Percentiles rank a stretch among this genome's conserved stretches.
Evolutionary conservation across 2,888 invertebrate species (phyloP).

Genomic region (Dicyrtoma fusca): DNA sequence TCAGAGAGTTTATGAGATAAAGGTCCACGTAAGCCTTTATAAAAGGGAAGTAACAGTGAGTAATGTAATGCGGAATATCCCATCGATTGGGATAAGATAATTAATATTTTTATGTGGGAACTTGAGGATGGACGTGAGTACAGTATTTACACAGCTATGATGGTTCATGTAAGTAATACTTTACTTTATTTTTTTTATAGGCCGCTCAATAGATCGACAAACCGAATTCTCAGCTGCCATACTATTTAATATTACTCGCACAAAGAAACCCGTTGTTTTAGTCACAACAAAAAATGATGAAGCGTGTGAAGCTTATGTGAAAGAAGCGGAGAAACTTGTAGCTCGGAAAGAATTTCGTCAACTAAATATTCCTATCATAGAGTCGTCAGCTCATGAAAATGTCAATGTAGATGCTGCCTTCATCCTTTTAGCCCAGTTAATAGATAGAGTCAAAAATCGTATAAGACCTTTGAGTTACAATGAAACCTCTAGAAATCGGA

Average conservation of each 20-base stretch:
- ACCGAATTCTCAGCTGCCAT: conserved; percentile 83
- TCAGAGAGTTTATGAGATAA: too few relatives aligned
- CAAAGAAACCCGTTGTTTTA: conserved; percentile 92
- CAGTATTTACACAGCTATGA: neutral
- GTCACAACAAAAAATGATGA: conserved; percentile 97
- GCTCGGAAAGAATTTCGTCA: conserved; percentile 89
- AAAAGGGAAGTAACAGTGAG: too few relatives aligned
- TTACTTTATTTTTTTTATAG: conserved; percentile 34
- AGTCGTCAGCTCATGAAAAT: conserved; percentile 93
- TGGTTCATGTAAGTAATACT: neutral
- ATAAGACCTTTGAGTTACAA: conserved; percentile 73
- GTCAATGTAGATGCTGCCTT: conserved; percentile 95
- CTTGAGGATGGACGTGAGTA: neutral
- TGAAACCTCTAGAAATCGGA: conserved; percentile 82
- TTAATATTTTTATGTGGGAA: neutral
- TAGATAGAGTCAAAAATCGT: conserved; percentile 84
- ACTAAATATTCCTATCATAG: conserved; percentile 78
- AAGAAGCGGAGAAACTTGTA: conserved; percentile 86
- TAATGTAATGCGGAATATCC: too few relatives aligned
- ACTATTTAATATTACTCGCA: conserved; percentile 82
- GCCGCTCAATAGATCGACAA: conserved; percentile 63
- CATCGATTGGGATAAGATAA: too few relatives aligned
- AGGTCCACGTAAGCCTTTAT: too few relatives aligned
- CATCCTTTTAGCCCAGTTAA: conserved; percentile 84
- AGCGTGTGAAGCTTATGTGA: conserved; percentile 80